phyloP scores from a whole-genome alignment of 1,140 invertebrate species.

The Trichomalopsis sarcophagae region DNA sequence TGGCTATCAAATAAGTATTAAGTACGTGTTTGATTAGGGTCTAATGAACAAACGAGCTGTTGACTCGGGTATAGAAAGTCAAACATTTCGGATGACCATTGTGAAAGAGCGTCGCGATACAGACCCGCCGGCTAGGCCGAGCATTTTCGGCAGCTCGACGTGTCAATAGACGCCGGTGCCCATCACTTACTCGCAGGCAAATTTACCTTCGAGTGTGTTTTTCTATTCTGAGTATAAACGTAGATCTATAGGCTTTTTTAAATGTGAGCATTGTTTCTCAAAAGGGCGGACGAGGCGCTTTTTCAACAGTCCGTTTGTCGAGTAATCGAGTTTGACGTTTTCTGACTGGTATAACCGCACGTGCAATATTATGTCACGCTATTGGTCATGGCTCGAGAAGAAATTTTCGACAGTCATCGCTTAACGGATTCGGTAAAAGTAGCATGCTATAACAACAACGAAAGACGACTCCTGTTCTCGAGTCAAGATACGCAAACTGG shows the following conservation, averaged over 20 bases:
- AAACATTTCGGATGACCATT: constrained; percentile 10
- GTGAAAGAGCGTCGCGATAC: not conserved
- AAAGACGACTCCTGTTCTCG: no score
- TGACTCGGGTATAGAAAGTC: not conserved
- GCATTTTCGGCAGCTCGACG: not conserved
- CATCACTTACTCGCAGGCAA: not conserved
- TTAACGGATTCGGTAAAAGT: no score
- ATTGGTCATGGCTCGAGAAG: no score
- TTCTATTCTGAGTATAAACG: not conserved
- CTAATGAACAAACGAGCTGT: constrained; percentile 12
- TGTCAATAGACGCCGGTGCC: not conserved
- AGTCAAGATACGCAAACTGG: not conserved
- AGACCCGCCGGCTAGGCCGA: not conserved
- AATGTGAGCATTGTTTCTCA: not conserved
- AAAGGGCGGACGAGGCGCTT: no score
- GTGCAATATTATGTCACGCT: no score
- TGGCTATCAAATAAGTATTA: not conserved
- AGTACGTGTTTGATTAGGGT: constrained; percentile 5
- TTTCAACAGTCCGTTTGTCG: no score
- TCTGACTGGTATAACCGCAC: no score
- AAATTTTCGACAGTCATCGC: no score
- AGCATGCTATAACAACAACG: no score
- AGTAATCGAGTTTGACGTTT: no score
- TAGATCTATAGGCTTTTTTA: no score
- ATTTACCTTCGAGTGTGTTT: not conserved